These are phyloP conservation scores for Mirounga angustirostris DNA, from an alignment of 2,113 vertebrate species.

Conservation along the genomic window DNA sequence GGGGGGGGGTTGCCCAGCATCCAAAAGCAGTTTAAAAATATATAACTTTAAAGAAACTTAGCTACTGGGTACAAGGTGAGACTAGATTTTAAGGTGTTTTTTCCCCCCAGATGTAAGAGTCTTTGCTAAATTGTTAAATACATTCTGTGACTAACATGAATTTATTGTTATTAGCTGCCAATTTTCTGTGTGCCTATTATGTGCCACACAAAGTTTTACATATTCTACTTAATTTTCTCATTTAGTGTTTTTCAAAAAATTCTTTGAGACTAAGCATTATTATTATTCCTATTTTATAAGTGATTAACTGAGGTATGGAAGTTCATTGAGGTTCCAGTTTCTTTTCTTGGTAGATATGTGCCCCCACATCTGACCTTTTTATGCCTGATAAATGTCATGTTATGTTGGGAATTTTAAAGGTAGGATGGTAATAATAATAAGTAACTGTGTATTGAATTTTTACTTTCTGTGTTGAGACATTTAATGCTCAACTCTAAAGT, in stretches of 20 bases:
- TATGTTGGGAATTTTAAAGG: neutral
- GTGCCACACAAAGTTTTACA: neutral
- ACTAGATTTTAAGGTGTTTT: neutral
- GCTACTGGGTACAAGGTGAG: neutral
- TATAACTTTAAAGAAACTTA: neutral
- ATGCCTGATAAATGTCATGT: neutral
- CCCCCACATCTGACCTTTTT: neutral
- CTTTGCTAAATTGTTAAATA: neutral
- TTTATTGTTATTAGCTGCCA: neutral
- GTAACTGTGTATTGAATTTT: neutral
- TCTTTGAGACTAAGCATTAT: neutral
- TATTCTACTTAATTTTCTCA: neutral
- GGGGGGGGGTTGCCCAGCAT: neutral
- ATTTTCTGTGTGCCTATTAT: neutral
- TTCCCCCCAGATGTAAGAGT: neutral
- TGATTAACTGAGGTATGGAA: neutral
- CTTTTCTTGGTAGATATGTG: neutral
- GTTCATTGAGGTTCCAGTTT: neutral
- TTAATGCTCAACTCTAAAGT: neutral
- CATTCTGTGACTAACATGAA: neutral
- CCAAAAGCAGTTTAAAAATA: neutral
- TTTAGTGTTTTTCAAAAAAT: neutral
- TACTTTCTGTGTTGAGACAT: neutral
- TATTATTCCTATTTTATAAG: neutral
- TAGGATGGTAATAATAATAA: neutral